A percentile compares a stretch with the other conserved stretches of the same genome.
Conservation (phyloP, 2,113 vertebrate genomes). For the Urocolius indicus region DNA sequence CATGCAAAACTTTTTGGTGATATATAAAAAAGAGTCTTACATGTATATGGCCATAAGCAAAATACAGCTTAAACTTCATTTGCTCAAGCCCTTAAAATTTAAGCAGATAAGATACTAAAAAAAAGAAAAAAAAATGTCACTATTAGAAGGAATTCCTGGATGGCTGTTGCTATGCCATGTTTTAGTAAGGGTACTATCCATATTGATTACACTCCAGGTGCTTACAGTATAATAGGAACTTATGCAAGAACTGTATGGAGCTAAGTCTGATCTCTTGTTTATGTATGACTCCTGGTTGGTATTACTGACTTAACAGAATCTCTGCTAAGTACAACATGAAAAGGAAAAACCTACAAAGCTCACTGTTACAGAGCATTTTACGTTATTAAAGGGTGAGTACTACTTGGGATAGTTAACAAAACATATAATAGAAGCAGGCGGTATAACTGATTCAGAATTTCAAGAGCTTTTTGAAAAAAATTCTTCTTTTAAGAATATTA, state of each 20-base stretch:
- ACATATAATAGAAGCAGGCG: background rate
- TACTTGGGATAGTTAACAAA: constrained; percentile 31
- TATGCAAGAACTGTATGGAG: background rate
- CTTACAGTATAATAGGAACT: background rate
- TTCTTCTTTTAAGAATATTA: constrained; percentile 25
- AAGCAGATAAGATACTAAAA: background rate
- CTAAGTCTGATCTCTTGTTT: background rate
- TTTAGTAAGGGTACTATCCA: background rate
- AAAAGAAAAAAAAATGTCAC: background rate
- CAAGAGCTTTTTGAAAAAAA: constrained; percentile 37
- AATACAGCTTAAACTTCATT: background rate
- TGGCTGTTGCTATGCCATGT: background rate
- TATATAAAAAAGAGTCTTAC: background rate
- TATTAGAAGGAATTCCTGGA: background rate
- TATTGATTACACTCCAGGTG: background rate
- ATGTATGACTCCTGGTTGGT: background rate
- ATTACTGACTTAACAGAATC: background rate
- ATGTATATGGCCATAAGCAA: background rate
- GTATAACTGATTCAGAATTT: constrained; percentile 25
- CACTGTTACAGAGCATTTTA: background rate
- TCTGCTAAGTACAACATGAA: background rate
- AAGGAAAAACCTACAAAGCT: background rate
- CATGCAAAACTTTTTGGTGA: background rate
- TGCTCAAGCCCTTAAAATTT: background rate
- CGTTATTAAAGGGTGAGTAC: background rate